Evolutionary conservation across 2,797 vertebrate genomes (phyloP), one percentile per base, ranked within the genome.

Genomic region (Cercopithecus mitis): DNA sequence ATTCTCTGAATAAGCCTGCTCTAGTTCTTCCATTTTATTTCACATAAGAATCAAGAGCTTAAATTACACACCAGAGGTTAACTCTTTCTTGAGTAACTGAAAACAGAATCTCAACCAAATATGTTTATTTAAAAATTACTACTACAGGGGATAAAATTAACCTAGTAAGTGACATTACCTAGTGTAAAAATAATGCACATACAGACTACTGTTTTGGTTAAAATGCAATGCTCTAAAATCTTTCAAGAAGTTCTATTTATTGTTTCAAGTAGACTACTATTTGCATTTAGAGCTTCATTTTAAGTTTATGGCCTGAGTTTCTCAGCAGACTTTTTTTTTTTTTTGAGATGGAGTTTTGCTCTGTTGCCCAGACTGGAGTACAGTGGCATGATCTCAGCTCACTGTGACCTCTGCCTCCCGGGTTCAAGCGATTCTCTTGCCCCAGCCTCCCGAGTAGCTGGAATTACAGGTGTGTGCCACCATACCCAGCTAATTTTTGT

Each of bases 111-210:
- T 79, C 67, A 96, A 93, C 7, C n/a, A 80, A 83, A 1, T 7
- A 87, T 67, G 10, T 94, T 91, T 92, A 20, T 82, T 95, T 82
- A 95, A 93, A 97, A 90, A 82, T 33, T 13, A 89, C 27, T 9
- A 85, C 73, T 80, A n/a, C 33, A 64, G 7, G 5, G 10, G 57
- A 93, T 50, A 84, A 88, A 97, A 88, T 83, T 72, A 92, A 87
- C 50, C 14, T 33, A 73, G 24, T 67, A 90, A 72, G 33, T 93
- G 85, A 86, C 25, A 91, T n/a, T 58, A 75, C 17, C 24, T 47
- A 84, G 24, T 39, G 15, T 70, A 50, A 85, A 87, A 87, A 90
- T 4, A 94, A 70, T 50, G 17, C 10, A 94, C 9, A 94, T 11
- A 85, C 0, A 92, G 45, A 77, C 19, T 5, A 67, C 33, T 45